Percentiles rank a stretch among this genome's conserved stretches.
Evolutionary conservation across 1,140 invertebrate genomes (phyloP).

Genomic region (Lepidurus packardi): DNA sequence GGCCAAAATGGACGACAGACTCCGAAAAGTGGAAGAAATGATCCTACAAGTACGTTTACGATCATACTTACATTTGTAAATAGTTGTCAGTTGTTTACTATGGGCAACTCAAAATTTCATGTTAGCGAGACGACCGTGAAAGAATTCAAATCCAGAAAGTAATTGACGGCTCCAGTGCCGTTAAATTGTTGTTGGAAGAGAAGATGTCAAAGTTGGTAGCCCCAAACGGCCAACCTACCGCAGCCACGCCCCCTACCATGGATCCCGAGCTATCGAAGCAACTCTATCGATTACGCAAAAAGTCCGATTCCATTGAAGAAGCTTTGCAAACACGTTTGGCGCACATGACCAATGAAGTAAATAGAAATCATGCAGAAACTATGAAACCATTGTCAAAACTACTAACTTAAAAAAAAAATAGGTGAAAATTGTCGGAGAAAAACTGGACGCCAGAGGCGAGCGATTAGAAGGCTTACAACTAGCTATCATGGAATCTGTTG

Average conservation of each 20-base stretch:
- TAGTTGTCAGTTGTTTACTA: background rate
- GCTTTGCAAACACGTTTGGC: constrained; percentile 52
- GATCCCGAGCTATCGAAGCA: constrained; percentile 29
- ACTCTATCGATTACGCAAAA: constrained; percentile 26
- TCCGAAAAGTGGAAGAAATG: constrained; percentile 37
- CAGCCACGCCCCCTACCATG: background rate
- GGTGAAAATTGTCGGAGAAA: constrained; percentile 36
- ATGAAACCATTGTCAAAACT: background rate
- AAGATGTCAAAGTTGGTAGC: background rate
- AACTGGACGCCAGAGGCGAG: constrained; percentile 32
- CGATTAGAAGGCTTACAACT: constrained; percentile 31
- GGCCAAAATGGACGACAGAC: constrained; percentile 38
- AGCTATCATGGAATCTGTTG: constrained; percentile 24
- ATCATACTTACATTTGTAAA: background rate
- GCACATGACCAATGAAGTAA: constrained; percentile 36
- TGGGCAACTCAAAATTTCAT: background rate
- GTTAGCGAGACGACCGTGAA: constrained; percentile 60
- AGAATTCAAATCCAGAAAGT: constrained; percentile 62
- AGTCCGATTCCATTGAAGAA: constrained; percentile 57
- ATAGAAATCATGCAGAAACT: background rate
- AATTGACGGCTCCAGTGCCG: constrained; percentile 47
- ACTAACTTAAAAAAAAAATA: background rate
- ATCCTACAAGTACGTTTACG: constrained; percentile 32
- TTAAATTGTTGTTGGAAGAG: constrained; percentile 23
- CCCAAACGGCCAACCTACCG: background rate